Conservation (phyloP, 2,113 vertebrate genomes). For the Podilymbus podiceps region DNA sequence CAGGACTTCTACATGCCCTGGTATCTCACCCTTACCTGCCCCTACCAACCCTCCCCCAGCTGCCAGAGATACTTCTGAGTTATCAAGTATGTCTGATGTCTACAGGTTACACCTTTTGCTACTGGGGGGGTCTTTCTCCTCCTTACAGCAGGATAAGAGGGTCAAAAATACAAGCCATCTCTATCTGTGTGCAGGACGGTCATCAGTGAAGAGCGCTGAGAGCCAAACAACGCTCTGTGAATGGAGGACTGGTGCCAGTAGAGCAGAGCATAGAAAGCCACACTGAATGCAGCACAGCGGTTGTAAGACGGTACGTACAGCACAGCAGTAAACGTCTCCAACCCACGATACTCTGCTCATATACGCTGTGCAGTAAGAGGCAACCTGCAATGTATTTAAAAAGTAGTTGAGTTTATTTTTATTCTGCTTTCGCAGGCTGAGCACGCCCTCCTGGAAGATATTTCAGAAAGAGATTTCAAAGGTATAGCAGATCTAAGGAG, state of each 20-base stretch:
- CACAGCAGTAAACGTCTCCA: constrained; percentile 29
- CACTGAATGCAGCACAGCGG: not conserved
- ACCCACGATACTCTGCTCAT: constrained; percentile 70
- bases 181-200: no score
- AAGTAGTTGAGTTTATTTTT: not conserved
- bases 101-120: not conserved
- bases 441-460: fast-evolving
- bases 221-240: not conserved
- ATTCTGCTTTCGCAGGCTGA: not conserved
- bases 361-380: constrained; percentile 58
- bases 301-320: not conserved
- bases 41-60: not conserved
- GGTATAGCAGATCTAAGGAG: not conserved
- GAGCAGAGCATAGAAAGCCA: not conserved
- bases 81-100: not conserved
- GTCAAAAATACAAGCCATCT: not conserved
- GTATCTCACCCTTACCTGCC: not conserved
- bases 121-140: not conserved
- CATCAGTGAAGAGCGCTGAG: not conserved
- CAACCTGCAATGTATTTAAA: constrained; percentile 45
- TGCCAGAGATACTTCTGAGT: not conserved
- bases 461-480: not conserved
- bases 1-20: not conserved
- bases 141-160: not conserved
- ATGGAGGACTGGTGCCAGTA: not conserved